Conservation (phyloP, 2,888 invertebrate species). For the Hemithea aestivaria region DNA sequence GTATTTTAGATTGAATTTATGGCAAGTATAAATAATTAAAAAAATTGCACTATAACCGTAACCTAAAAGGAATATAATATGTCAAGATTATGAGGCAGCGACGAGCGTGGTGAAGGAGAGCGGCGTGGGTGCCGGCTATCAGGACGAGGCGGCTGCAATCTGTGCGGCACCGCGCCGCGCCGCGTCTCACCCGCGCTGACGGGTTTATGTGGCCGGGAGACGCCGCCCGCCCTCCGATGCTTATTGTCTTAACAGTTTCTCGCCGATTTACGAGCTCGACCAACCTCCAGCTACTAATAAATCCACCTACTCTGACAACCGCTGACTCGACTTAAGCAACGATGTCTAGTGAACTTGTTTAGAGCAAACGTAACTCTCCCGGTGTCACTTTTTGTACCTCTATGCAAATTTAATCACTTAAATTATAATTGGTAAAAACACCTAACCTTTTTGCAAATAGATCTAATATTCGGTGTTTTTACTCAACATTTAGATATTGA, state of each 20-base stretch:
- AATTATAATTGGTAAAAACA: too few relatives aligned
- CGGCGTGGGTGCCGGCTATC: slow-evolving; percentile 58
- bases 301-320: slow-evolving; percentile 33
- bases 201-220: slow-evolving; percentile 64
- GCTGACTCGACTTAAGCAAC: slow-evolving; percentile 19
- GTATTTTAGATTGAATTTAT: too few relatives aligned
- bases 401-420: not conserved
- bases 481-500: not conserved
- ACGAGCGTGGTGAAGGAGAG: slow-evolving; percentile 19
- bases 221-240: slow-evolving; percentile 62
- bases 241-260: slow-evolving; percentile 70
- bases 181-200: slow-evolving; percentile 44
- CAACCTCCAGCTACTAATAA: slow-evolving; percentile 48
- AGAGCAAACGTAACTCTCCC: slow-evolving; percentile 3
- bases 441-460: too few relatives aligned
- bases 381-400: slow-evolving; percentile 10
- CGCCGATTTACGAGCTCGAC: slow-evolving; percentile 59
- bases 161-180: slow-evolving; percentile 53
- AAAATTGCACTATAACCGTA: too few relatives aligned
- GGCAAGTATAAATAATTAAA: too few relatives aligned
- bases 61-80: too few relatives aligned
- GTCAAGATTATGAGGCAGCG: slow-evolving; percentile 24
- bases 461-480: too few relatives aligned
- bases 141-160: slow-evolving; percentile 49
- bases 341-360: slow-evolving; percentile 15